These are phyloP conservation scores for Gadus macrocephalus DNA, from an alignment of 2,113 vertebrate genomes.

Conservation along the genomic window DNA sequence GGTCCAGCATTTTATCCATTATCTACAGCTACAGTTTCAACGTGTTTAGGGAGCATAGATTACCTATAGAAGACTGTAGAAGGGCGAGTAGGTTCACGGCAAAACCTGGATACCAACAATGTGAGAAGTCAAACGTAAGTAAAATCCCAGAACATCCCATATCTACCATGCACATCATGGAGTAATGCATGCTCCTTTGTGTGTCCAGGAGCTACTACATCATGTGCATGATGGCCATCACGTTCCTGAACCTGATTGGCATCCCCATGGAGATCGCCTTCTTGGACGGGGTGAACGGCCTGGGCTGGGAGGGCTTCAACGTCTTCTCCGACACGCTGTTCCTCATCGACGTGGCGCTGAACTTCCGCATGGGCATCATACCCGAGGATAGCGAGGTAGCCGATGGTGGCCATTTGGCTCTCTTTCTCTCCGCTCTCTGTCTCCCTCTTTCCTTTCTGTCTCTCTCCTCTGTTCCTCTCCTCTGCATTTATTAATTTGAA, in stretches of 20 bases:
- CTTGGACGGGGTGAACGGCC: slow-evolving; percentile 55
- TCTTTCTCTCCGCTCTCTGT: too few species aligned
- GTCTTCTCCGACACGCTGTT: slow-evolving; percentile 73
- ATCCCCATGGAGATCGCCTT: slow-evolving; percentile 75
- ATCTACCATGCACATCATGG: background rate
- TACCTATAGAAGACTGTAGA: too few species aligned
- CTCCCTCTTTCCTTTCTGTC: background rate
- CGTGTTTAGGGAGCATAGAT: too few species aligned
- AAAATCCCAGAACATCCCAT: too few species aligned
- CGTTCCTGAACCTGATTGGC: slow-evolving; percentile 70
- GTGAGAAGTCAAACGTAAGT: too few species aligned
- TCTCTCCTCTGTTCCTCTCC: slow-evolving; percentile 44
- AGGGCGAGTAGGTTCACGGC: too few species aligned
- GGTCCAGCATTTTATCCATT: too few species aligned
- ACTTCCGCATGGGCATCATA: slow-evolving; percentile 73
- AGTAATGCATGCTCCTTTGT: background rate
- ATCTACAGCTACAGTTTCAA: too few species aligned
- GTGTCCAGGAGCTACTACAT: slow-evolving; percentile 70
- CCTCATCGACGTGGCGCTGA: slow-evolving; percentile 70
- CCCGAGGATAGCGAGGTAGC: slow-evolving; percentile 68
- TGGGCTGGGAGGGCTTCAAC: slow-evolving; percentile 69
- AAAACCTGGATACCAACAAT: too few species aligned
- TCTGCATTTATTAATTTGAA: too few species aligned
- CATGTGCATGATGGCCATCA: slow-evolving; percentile 72
- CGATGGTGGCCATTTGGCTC: too few species aligned